Percentiles rank a stretch among this genome's conserved stretches.
Conservation (phyloP, 2,888 invertebrate species). For the Plagodis dolabraria region DNA sequence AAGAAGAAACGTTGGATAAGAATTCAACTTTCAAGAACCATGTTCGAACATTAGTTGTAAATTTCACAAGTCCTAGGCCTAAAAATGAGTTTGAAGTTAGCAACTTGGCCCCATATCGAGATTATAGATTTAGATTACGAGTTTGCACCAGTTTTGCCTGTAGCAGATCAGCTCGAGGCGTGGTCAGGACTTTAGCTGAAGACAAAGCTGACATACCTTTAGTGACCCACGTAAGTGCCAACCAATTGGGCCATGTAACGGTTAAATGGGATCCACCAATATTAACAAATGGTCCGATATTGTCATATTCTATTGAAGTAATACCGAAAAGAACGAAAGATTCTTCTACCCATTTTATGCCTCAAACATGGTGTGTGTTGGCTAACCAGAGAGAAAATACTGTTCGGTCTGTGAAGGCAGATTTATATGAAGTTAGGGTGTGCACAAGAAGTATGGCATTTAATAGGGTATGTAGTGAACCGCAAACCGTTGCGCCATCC, state of each 20-base stretch:
- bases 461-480: conserved; percentile 43
- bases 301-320: conserved; percentile 69
- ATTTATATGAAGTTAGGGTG: conserved; percentile 47
- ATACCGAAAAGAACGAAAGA: conserved; percentile 50
- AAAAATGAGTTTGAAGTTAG: conserved; percentile 57
- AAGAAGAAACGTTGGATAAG: conserved; percentile 47
- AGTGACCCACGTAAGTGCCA: conserved; percentile 43
- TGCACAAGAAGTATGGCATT: conserved; percentile 47
- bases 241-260: conserved; percentile 50
- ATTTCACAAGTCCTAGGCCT: conserved; percentile 49
- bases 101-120: conserved; percentile 68
- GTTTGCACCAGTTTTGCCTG: conserved; percentile 61
- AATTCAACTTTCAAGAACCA: conserved; percentile 57
- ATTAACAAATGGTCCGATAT: conserved; percentile 67
- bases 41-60: conserved; percentile 56
- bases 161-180: conserved; percentile 63
- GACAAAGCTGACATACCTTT: conserved; percentile 59
- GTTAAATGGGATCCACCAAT: conserved; percentile 67
- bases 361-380: conserved; percentile 61
- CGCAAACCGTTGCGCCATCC: conserved; percentile 31
- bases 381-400: conserved; percentile 44
- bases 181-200: conserved; percentile 61
- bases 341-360: conserved; percentile 47
- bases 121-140: conserved; percentile 69
- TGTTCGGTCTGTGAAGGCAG: conserved; percentile 47